phyloP scores from a whole-genome alignment of 2,888 invertebrate genomes.

The Lampropteryx suffumata region DNA sequence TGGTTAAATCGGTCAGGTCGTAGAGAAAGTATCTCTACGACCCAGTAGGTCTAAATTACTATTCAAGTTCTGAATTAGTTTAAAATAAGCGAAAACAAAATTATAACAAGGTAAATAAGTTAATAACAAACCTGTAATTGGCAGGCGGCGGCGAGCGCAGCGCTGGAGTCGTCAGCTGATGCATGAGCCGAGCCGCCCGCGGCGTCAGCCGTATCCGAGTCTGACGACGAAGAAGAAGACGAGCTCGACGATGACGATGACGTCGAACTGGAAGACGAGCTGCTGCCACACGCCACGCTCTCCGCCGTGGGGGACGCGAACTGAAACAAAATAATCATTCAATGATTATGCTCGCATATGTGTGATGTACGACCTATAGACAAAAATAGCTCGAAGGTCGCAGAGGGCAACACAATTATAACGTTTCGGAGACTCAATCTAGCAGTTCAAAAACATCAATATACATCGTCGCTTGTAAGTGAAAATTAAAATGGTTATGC shows the following conservation, averaged over 20 bases:
- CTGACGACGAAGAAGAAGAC: slow-evolving; percentile 74
- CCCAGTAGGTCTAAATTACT: too few relatives aligned
- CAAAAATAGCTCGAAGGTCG: too few relatives aligned
- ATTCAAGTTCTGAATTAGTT: too few relatives aligned
- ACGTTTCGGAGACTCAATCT: too few relatives aligned
- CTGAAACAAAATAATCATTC: slow-evolving; percentile 42
- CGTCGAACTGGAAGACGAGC: slow-evolving; percentile 71
- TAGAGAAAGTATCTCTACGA: neutral
- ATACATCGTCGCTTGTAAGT: neutral
- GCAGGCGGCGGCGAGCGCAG: slow-evolving; percentile 81
- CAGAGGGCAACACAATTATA: too few relatives aligned
- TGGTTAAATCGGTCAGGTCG: slow-evolving; percentile 11
- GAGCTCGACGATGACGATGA: slow-evolving; percentile 75
- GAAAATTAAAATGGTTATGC: slow-evolving; percentile 7
- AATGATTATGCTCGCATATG: too few relatives aligned
- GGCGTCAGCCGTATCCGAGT: slow-evolving; percentile 73
- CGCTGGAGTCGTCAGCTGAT: slow-evolving; percentile 79
- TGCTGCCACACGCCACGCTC: slow-evolving; percentile 68
- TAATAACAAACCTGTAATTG: slow-evolving; percentile 70
- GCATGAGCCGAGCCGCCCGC: slow-evolving; percentile 66
- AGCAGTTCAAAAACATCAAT: too few relatives aligned
- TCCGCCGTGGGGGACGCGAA: slow-evolving; percentile 67
- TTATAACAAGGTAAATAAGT: neutral
- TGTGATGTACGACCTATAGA: too few relatives aligned
- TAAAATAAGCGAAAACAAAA: neutral